phyloP scores from a whole-genome alignment of 1,140 invertebrate species.

The Bombyx mandarina region DNA sequence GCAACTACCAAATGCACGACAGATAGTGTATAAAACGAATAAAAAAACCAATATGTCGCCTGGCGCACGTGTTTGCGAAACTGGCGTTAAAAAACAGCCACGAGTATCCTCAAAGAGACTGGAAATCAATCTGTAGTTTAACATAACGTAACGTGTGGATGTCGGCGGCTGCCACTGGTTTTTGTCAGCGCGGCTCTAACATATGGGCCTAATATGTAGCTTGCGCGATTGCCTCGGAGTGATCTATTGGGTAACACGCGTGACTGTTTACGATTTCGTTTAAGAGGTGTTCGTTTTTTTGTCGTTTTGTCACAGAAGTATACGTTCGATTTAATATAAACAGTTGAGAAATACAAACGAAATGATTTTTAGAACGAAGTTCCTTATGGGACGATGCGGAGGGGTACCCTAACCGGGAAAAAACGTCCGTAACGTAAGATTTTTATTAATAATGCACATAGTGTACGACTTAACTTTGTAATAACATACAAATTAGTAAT shows the following conservation, averaged over 20 bases:
- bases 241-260: constrained; percentile 26
- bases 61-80: constrained; percentile 40
- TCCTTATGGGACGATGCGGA: too few species aligned
- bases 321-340: too few species aligned
- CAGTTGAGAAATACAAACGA: too few species aligned
- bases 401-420: too few species aligned
- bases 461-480: too few species aligned
- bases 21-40: constrained; percentile 29
- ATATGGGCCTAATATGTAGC: constrained; percentile 44
- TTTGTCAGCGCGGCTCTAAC: constrained; percentile 35
- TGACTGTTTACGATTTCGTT: constrained; percentile 19
- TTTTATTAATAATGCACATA: too few species aligned
- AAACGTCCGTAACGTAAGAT: too few species aligned
- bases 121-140: constrained; percentile 55
- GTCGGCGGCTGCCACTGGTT: constrained; percentile 28
- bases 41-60: constrained; percentile 53
- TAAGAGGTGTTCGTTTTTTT: too few species aligned
- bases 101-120: constrained; percentile 29
- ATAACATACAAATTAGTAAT: too few species aligned
- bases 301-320: too few species aligned
- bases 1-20: neutral
- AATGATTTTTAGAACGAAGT: too few species aligned
- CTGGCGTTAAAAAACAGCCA: constrained; percentile 39
- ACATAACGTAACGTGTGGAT: constrained; percentile 34
- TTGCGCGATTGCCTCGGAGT: constrained; percentile 29